phyloP scores from a whole-genome alignment of 1,140 invertebrate genomes.

The Eumeta japonica region DNA sequence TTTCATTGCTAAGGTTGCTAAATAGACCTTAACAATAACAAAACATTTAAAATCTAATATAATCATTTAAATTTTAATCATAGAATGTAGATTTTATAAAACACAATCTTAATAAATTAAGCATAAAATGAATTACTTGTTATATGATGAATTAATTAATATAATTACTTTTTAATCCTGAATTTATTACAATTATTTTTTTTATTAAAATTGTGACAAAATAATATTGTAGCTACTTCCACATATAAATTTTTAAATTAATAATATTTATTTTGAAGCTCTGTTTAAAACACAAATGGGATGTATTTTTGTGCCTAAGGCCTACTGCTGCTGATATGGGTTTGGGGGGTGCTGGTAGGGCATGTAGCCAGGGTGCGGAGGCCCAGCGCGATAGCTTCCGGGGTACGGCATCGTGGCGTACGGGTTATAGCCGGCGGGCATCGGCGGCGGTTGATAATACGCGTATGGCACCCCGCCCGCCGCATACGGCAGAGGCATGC shows the following conservation, averaged over 20 bases:
- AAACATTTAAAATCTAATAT: no score
- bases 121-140: no score
- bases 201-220: background rate
- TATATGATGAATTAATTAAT: slow-evolving; percentile 2
- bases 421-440: slow-evolving; percentile 83
- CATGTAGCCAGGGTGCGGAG: slow-evolving; percentile 31
- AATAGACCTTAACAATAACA: no score
- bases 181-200: slow-evolving; percentile 5
- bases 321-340: slow-evolving; percentile 24
- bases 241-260: no score
- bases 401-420: slow-evolving; percentile 79
- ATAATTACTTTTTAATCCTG: slow-evolving; percentile 4
- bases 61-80: no score
- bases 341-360: slow-evolving; percentile 35
- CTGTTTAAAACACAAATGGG: no score
- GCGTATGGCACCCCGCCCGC: slow-evolving; percentile 59
- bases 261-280: no score
- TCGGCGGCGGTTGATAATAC: slow-evolving; percentile 73
- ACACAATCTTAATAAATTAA: no score
- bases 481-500: slow-evolving; percentile 79
- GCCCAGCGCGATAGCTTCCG: slow-evolving; percentile 48
- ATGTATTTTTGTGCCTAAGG: no score
- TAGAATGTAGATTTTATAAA: no score
- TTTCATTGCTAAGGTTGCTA: no score
- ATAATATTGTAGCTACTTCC: no score